Base-by-base conservation (phyloP, 2,113 vertebrate species). In the Piaya cayana region DNA sequence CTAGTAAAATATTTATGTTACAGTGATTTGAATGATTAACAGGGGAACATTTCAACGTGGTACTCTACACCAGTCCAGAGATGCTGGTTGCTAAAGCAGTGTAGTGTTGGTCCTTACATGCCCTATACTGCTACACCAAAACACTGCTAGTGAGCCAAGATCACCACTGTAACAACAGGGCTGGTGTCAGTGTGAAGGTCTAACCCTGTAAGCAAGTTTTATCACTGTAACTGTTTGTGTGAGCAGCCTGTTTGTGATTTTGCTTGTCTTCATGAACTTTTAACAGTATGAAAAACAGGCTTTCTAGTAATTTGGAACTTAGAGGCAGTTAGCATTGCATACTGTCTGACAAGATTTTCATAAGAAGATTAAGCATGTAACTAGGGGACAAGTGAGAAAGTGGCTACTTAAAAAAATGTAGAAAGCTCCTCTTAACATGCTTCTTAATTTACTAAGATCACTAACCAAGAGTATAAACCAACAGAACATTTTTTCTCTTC, bases 1-100 rank as follows among this genome's bases (percentile, higher is more conserved):
- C 34, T 50, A 83, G 79, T 58, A 71, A 93, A 96, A 89, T 92
- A 78, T 88, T 95, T 93, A 86, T 17, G 23, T 75, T 92, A 85
- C 21, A 53, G 34, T 59, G 29, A 79, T 96, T 71, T 77, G 69
- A 89, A 80, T 43, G 8, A 83, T 53, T 59, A 89, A 77, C 52
- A 78, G 72, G 55, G 55, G 58, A 79, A 88, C 50, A 52, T 84
- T 78, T 93, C 79, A 90, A 53, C 71, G 39, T 15, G 60, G 45
- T 45, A 30, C 20, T 76, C 27, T 80, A 47, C 30, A 82, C 17
- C 42, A 81, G 58, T 39, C 16, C 59, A 56, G 71, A 81, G 37
- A 67, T 15, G 21, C 21, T 78, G 68, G 75, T 67, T 81, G 50
- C 80, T 88, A 71, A 77, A 88, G 47, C 68, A 67, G 52, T 37